Evolutionary conservation across 2,888 invertebrate species (phyloP).

Genomic region (Ochropacha duplaris): DNA sequence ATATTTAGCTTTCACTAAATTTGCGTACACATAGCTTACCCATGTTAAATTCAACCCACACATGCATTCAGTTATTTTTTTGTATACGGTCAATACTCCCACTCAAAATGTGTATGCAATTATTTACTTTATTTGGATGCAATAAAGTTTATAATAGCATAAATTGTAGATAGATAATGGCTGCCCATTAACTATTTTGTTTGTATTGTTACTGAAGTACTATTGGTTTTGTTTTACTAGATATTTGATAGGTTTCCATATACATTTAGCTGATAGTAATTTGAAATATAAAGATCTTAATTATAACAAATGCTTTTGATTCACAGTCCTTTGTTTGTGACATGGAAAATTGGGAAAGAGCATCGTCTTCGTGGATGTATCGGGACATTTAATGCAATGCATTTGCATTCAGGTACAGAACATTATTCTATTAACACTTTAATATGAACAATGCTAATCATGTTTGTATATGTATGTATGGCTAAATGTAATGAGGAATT

Average conservation of each 20-base stretch:
- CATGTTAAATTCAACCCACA: constrained; percentile 13
- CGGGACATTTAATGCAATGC: constrained; percentile 98
- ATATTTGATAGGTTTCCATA: neutral
- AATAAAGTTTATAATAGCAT: neutral
- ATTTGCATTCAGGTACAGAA: constrained; percentile 90
- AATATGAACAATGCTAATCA: neutral
- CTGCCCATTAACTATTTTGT: neutral
- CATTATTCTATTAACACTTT: constrained; percentile 1
- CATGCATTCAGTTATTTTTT: neutral
- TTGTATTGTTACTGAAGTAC: neutral
- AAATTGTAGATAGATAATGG: neutral
- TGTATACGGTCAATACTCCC: constrained; percentile 2
- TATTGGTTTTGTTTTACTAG: neutral
- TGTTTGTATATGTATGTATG: neutral
- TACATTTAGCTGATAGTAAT: neutral
- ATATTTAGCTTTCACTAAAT: constrained; percentile 28
- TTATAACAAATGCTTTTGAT: constrained; percentile 18
- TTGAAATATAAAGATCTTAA: neutral
- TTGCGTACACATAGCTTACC: constrained; percentile 18
- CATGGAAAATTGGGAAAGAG: constrained; percentile 99
- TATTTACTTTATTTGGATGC: neutral
- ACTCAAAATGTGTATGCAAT: neutral
- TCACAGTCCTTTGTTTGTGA: constrained; percentile 98
- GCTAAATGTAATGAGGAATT: neutral
- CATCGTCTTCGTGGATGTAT: constrained; percentile 98